Conservation (phyloP, 2,797 vertebrate genomes). For the Premnoplex brunnescens region DNA sequence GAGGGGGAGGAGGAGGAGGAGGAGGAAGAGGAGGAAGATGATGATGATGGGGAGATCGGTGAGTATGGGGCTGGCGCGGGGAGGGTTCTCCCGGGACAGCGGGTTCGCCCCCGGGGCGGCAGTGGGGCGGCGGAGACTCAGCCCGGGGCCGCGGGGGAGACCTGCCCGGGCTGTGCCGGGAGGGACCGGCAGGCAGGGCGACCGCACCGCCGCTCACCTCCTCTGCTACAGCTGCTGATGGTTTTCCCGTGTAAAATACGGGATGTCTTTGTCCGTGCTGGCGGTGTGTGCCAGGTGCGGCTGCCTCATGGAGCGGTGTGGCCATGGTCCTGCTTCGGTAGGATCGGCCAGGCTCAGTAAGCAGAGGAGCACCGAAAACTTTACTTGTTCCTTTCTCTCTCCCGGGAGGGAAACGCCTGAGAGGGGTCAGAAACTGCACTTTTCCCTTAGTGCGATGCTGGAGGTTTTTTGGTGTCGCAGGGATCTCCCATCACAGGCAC, state of each 20-base stretch:
- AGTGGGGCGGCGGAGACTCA: neutral
- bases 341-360: neutral
- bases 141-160: neutral
- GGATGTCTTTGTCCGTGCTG: neutral
- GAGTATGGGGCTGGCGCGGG: neutral
- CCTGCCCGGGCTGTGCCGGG: neutral
- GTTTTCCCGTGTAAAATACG: fast-evolving
- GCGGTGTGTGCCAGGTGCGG: neutral
- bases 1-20: slow-evolving; percentile 11
- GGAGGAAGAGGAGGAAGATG: neutral
- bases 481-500: neutral
- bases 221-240: neutral
- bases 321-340: neutral
- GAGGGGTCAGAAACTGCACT: neutral
- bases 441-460: fast-evolving
- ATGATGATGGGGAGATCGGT: slow-evolving; percentile 54
- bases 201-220: neutral
- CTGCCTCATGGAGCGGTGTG: neutral
- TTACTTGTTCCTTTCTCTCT: neutral
- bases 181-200: neutral
- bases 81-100: neutral
- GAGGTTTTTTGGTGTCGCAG: neutral
- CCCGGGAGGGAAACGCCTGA: too few species aligned
- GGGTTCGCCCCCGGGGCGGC: neutral
- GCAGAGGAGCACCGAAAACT: neutral